phyloP scores from a whole-genome alignment of 2,113 vertebrate species.

The Cottus gobio region DNA sequence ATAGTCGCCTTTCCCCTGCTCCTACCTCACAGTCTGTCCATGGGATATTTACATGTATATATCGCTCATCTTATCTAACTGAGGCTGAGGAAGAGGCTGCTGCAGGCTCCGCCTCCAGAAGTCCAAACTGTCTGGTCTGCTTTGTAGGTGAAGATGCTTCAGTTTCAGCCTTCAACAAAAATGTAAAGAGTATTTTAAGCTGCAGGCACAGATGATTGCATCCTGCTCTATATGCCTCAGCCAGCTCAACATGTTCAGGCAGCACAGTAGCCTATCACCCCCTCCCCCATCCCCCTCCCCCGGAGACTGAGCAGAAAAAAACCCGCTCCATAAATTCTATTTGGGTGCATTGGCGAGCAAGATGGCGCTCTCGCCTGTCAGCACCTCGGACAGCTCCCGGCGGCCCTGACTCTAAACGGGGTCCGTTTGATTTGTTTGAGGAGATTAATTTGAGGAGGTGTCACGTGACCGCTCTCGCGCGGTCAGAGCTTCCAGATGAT shows the following conservation, averaged over 20 bases:
- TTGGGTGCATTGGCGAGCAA: constrained; percentile 69
- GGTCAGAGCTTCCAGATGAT: background rate
- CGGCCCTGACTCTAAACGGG: background rate
- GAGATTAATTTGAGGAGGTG: background rate
- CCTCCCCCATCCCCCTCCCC: background rate
- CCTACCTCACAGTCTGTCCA: constrained; percentile 50
- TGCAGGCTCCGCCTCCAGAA: background rate
- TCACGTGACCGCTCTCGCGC: background rate
- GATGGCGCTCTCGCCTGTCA: constrained; percentile 83
- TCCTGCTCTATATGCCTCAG: too few relatives aligned
- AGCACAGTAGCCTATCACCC: constrained; percentile 33
- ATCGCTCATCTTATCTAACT: background rate
- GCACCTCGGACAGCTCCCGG: constrained; percentile 85
- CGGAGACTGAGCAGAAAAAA: too few relatives aligned
- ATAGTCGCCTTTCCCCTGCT: constrained; percentile 8
- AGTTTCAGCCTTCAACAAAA: too few relatives aligned
- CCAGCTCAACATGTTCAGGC: too few relatives aligned
- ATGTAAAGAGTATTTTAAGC: too few relatives aligned
- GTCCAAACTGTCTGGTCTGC: too few relatives aligned
- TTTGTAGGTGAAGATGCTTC: too few relatives aligned
- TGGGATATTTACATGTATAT: background rate
- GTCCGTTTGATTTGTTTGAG: background rate
- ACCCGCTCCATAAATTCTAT: constrained; percentile 50
- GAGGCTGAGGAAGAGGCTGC: background rate
- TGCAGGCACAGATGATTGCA: too few relatives aligned